Evolutionary conservation across 30 jellyfish, hydroid and myxozoan genomes (phyloP), one percentile per base, ranked within the genome.

Genomic region (Aurelia sp.): DNA sequence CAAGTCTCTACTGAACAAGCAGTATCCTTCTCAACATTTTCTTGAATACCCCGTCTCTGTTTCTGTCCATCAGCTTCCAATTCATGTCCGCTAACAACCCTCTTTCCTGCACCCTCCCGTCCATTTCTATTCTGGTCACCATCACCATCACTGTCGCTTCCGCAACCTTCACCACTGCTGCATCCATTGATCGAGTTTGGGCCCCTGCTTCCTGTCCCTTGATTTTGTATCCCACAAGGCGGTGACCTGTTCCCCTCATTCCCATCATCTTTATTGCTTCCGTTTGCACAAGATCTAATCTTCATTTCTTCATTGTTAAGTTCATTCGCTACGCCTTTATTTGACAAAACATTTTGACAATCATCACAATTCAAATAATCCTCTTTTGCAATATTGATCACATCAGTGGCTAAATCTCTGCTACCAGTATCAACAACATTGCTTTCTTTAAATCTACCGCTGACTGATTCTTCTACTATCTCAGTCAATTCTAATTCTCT

Each of bases 1-100:
- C 7, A 7, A 37, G 50, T 37, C 50, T 37, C 50, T 3, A 9
- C 50, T 1, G 10, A 37, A 37, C 10, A 37, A 37, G 50, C 50
- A 37, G 9, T 37, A 37, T 37, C 50, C 50, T 37, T 7, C 50
- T 0, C 10, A 0, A 37, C 50, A 7, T 37, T 37, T 37, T 37
- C 50, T 37, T 37, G 50, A 37, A 37, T 37, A 37, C 50, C 10
- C 50, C 10, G 10, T 37, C 50, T 5, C 50, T 37, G 50, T 37
- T 37, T 37, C 50, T 37, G 7, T 10, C 50, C 50, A 68, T 70
- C 93, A 13, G 87, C 86, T 57, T 84, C 93, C 1, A 84, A 71
- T 71, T 84, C 93, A 64, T 84, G 93, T 15, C 93, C 87, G 18
- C 75, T 6, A 2, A 6, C 69, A 59, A 13, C 2, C 15, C 15